Evolutionary conservation across 2,113 vertebrate genomes (phyloP).

Genomic region (Trichomycterus rosablanca): DNA sequence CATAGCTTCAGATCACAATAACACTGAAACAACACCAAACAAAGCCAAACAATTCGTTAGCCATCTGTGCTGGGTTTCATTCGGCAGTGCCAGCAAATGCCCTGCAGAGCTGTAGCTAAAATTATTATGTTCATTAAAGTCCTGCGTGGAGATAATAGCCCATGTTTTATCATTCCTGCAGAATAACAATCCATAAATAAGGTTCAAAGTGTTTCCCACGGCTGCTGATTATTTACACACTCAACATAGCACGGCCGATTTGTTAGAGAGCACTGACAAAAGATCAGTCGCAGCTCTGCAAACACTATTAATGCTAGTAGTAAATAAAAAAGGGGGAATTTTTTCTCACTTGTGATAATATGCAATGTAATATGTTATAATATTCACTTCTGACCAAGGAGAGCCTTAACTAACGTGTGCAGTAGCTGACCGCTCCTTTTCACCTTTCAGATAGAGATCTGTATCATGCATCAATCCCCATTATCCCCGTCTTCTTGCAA

Average conservation of each 20-base stretch:
- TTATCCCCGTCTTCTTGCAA: no score
- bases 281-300: not conserved
- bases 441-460: no score
- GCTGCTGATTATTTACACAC: conserved; percentile 15
- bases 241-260: conserved; percentile 4
- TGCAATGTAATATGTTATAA: no score
- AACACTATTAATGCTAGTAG: not conserved
- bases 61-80: conserved; percentile 14
- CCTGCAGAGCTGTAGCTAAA: conserved; percentile 16
- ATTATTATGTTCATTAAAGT: conserved; percentile 18
- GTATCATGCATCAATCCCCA: no score
- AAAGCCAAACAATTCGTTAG: conserved; percentile 7
- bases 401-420: no score
- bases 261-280: not conserved
- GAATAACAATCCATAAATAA: conserved; percentile 13
- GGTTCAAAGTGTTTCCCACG: conserved; percentile 2
- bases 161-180: conserved; percentile 3
- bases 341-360: no score
- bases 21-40: conserved; percentile 13
- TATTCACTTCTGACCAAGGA: no score
- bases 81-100: conserved; percentile 2
- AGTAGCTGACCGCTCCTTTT: no score
- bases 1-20: conserved; percentile 23
- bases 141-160: conserved; percentile 13
- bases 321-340: not conserved